Conservation (phyloP, 2,888 invertebrate species). For the Sphaeridia pumilis region DNA sequence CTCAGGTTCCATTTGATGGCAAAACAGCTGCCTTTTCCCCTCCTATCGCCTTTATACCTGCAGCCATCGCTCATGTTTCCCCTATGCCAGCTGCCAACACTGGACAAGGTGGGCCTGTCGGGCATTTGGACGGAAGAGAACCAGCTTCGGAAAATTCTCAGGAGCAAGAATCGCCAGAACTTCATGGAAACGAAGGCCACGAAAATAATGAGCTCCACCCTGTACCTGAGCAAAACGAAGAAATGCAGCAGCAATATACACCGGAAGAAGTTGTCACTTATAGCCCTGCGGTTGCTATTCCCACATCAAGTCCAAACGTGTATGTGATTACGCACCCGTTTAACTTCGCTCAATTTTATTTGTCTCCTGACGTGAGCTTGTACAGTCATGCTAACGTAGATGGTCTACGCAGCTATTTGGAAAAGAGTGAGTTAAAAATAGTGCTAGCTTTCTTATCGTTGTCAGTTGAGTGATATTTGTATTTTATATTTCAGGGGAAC, state of each 20-base stretch:
- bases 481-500: not conserved
- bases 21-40: slow-evolving; percentile 1
- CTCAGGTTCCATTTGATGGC: slow-evolving; percentile 2
- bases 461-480: not conserved
- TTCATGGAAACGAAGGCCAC: not conserved
- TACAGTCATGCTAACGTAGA: slow-evolving; percentile 7
- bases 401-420: slow-evolving; percentile 7
- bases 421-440: slow-evolving; percentile 3
- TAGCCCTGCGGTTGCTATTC: not conserved
- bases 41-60: not conserved
- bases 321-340: not conserved
- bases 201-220: not conserved
- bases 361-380: slow-evolving; percentile 3
- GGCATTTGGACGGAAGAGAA: not conserved
- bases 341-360: slow-evolving; percentile 8
- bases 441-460: not conserved
- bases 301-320: not conserved
- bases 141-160: too few species aligned
- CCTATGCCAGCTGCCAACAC: not conserved
- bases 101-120: not conserved
- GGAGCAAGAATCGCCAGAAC: not conserved
- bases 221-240: not conserved
- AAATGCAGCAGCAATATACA: not conserved
- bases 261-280: not conserved
- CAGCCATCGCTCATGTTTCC: not conserved